Evolutionary conservation across 2,113 vertebrate species (phyloP).

Genomic region (Emberiza fucata): DNA sequence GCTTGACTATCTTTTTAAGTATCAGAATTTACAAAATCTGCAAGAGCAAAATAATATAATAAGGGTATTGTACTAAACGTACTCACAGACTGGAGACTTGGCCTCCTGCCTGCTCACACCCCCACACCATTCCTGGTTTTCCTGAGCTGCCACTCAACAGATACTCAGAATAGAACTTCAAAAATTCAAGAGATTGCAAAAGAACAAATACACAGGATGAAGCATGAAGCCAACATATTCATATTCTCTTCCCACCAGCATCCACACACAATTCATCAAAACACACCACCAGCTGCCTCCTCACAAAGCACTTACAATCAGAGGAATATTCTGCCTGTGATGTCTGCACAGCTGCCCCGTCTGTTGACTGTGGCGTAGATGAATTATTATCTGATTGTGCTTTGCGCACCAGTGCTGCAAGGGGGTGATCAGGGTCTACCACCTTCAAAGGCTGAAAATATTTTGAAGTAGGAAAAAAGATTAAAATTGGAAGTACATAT

Average conservation of each 20-base stretch:
- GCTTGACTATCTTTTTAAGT: neutral
- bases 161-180: neutral
- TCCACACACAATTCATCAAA: neutral
- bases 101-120: neutral
- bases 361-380: constrained; percentile 65
- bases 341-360: constrained; percentile 54
- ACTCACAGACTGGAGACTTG: neutral
- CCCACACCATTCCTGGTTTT: neutral
- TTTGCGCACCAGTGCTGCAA: constrained; percentile 90
- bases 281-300: neutral
- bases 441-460: constrained; percentile 87
- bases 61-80: neutral
- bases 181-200: neutral
- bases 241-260: neutral
- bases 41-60: neutral
- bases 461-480: neutral
- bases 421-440: constrained; percentile 94
- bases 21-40: neutral
- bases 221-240: neutral
- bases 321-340: constrained; percentile 80
- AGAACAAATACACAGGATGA: neutral
- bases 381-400: constrained; percentile 83
- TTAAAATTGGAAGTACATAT: neutral
- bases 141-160: neutral
- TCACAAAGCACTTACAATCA: constrained; percentile 84